These are phyloP conservation scores for Cosmopolites sordidus DNA, from an alignment of 2,888 invertebrate genomes.

Conservation along the genomic window DNA sequence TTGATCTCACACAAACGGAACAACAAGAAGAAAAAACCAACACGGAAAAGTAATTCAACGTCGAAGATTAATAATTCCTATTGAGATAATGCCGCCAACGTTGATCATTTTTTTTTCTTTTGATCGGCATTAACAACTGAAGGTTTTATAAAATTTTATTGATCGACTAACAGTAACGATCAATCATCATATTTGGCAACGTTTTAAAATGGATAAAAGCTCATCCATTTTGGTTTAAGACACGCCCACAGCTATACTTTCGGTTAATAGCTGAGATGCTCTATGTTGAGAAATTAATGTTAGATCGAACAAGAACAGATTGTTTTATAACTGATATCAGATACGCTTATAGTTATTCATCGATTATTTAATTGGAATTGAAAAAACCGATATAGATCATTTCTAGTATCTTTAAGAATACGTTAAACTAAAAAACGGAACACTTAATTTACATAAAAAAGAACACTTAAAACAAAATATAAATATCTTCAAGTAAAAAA, in stretches of 20 bases:
- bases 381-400: no score
- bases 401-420: no score
- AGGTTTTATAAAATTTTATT: conserved; percentile 9
- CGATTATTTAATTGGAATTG: no score
- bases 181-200: conserved; percentile 24
- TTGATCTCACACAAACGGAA: neutral
- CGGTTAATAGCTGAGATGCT: no score
- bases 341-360: no score
- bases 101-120: neutral
- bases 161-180: conserved; percentile 11
- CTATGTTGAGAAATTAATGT: no score
- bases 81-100: conserved; percentile 1
- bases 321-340: no score
- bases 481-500: no score
- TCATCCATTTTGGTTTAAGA: conserved; percentile 21
- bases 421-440: no score
- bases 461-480: no score
- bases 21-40: neutral
- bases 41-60: neutral
- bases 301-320: no score
- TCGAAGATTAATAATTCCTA: neutral
- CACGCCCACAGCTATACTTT: conserved; percentile 9
- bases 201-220: conserved; percentile 17
- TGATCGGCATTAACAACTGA: neutral
- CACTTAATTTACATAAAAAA: no score